phyloP scores from a whole-genome alignment of 2,113 vertebrate species.

The Xerus inauris region DNA sequence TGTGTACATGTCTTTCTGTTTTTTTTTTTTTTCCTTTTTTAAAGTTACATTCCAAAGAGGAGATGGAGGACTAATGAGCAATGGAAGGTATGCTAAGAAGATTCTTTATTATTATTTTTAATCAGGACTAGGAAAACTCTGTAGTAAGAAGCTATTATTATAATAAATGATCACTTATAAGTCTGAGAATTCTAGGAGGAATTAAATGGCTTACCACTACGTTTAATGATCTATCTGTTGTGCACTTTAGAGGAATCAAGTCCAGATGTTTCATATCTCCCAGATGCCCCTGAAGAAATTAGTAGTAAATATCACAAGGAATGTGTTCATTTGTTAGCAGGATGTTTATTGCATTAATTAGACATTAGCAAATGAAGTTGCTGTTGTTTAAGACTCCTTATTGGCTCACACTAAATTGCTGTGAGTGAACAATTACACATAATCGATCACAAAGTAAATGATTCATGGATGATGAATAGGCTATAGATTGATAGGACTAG shows the following conservation, averaged over 20 bases:
- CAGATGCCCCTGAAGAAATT: conserved; percentile 89
- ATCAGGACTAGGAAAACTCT: conserved; percentile 68
- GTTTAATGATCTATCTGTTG: conserved; percentile 86
- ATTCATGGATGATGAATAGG: conserved; percentile 99
- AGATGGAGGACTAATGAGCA: conserved; percentile 98
- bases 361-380: conserved; percentile 97
- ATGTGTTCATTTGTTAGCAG: conserved; percentile 94
- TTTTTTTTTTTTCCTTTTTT: conserved; percentile 43
- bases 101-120: conserved; percentile 76
- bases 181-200: conserved; percentile 79
- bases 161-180: conserved; percentile 75
- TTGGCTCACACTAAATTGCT: conserved; percentile 96
- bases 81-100: conserved; percentile 93
- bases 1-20: conserved; percentile 47
- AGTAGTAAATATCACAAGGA: conserved; percentile 89
- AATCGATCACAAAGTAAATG: conserved; percentile 99
- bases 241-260: conserved; percentile 87
- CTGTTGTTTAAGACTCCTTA: conserved; percentile 94
- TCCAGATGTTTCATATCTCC: conserved; percentile 94
- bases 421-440: conserved; percentile 97
- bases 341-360: conserved; percentile 99
- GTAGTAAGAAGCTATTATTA: conserved; percentile 57
- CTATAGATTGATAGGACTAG: conserved; percentile 93
- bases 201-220: conserved; percentile 83
- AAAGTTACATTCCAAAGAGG: conserved; percentile 99